Evolutionary conservation across 2,113 vertebrate species (phyloP).

Genomic region (Erythrocercus mccallii): DNA sequence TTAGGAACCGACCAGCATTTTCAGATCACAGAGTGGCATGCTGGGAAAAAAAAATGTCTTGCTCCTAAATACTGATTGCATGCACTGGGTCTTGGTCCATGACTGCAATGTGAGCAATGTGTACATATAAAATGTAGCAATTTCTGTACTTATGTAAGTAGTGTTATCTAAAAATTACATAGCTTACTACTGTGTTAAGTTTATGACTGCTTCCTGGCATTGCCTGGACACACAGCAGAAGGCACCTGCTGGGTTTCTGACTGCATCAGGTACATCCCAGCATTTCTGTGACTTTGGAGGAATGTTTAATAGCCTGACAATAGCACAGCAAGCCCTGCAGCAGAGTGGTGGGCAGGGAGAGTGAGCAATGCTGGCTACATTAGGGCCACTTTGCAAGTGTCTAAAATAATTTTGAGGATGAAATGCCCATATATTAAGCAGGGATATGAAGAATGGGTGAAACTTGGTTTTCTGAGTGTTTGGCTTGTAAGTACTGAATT

Average conservation of each 20-base stretch:
- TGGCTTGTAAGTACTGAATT: background rate
- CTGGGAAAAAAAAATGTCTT: constrained; percentile 32
- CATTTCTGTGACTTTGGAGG: background rate
- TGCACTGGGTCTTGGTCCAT: constrained; percentile 38
- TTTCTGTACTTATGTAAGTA: constrained; percentile 58
- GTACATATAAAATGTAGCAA: constrained; percentile 48
- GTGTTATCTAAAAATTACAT: constrained; percentile 65
- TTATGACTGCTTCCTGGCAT: constrained; percentile 43
- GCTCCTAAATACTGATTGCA: constrained; percentile 58
- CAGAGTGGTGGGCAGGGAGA: background rate
- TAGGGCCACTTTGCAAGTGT: constrained; percentile 8
- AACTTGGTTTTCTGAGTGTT: background rate
- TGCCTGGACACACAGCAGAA: constrained; percentile 13
- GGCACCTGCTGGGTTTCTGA: constrained; percentile 60
- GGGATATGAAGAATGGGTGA: background rate
- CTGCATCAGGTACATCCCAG: constrained; percentile 54
- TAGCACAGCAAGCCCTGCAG: background rate
- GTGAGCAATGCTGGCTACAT: constrained; percentile 18
- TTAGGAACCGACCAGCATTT: background rate
- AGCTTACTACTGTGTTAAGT: constrained; percentile 55
- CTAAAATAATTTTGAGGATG: constrained; percentile 43
- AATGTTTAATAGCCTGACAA: constrained; percentile 61
- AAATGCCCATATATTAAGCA: constrained; percentile 33
- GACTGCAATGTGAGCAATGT: constrained; percentile 52
- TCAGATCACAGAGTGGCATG: background rate